phyloP scores from a whole-genome alignment of 2,888 invertebrate genomes.

The Dasysyrphus albostriatus region DNA sequence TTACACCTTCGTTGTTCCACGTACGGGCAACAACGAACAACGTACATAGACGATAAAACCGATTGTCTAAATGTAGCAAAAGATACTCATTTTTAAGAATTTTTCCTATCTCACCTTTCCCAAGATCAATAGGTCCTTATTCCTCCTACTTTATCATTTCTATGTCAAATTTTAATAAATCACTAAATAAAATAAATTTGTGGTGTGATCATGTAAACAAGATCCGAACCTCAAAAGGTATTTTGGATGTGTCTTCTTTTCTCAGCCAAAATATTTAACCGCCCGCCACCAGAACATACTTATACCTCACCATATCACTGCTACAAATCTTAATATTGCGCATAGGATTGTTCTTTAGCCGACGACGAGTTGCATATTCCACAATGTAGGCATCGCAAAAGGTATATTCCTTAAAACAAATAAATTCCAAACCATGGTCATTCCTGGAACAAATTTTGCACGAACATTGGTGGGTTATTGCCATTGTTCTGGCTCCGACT shows the following conservation, averaged over 20 bases:
- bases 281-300: neutral
- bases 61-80: too few species aligned
- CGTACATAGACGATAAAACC: too few species aligned
- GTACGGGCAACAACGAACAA: too few species aligned
- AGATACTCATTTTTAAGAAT: too few species aligned
- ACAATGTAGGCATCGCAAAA: neutral
- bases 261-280: slow-evolving; percentile 22
- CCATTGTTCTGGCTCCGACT: slow-evolving; percentile 62
- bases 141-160: neutral
- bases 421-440: slow-evolving; percentile 59
- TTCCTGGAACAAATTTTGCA: slow-evolving; percentile 74
- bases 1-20: too few species aligned
- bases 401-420: slow-evolving; percentile 38
- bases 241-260: neutral
- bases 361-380: slow-evolving; percentile 38
- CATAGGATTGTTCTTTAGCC: slow-evolving; percentile 56
- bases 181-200: slow-evolving; percentile 15
- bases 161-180: slow-evolving; percentile 12
- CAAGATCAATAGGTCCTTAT: neutral
- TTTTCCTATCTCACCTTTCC: too few species aligned
- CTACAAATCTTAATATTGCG: slow-evolving; percentile 72
- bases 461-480: slow-evolving; percentile 75
- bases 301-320: slow-evolving; percentile 57
- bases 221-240: neutral
- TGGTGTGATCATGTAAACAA: slow-evolving; percentile 25